Evolutionary conservation across 2,113 vertebrate genomes (phyloP).

Genomic region (Oostethus manadensis): DNA sequence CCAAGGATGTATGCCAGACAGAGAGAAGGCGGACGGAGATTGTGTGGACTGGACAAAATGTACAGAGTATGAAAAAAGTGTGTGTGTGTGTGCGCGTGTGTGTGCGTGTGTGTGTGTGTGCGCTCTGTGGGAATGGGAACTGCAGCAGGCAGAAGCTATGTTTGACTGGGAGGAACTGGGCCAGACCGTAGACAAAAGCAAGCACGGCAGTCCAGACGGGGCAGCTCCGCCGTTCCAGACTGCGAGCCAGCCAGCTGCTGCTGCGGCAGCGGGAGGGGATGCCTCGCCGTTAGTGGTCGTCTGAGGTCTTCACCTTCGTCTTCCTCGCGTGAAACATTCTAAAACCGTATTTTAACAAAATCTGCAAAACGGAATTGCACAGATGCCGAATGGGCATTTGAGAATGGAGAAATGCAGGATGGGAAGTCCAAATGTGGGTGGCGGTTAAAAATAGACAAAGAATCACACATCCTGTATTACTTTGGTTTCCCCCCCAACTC

Average conservation of each 20-base stretch:
- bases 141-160: conserved; percentile 43
- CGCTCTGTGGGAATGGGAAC: conserved; percentile 66
- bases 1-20: conserved; percentile 33
- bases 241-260: conserved; percentile 87
- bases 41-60: conserved; percentile 37
- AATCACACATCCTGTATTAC: conserved; percentile 41
- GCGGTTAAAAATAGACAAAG: conserved; percentile 47
- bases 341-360: no score
- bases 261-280: conserved; percentile 49
- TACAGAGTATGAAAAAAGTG: conserved; percentile 37
- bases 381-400: no score
- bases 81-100: conserved; percentile 6
- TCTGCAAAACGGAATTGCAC: no score
- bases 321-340: background rate
- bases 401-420: conserved; percentile 9
- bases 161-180: conserved; percentile 78
- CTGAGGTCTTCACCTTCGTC: no score
- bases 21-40: conserved; percentile 13
- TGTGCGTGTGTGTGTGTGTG: conserved; percentile 9
- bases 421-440: conserved; percentile 38
- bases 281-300: conserved; percentile 23
- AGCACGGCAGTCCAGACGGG: conserved; percentile 84
- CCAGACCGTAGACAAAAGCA: conserved; percentile 94
- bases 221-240: conserved; percentile 81
- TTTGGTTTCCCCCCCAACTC: conserved; percentile 17